These are phyloP conservation scores for Leontocebus nigricollis DNA, from an alignment of 2,797 vertebrate species.

Conservation along the genomic window DNA sequence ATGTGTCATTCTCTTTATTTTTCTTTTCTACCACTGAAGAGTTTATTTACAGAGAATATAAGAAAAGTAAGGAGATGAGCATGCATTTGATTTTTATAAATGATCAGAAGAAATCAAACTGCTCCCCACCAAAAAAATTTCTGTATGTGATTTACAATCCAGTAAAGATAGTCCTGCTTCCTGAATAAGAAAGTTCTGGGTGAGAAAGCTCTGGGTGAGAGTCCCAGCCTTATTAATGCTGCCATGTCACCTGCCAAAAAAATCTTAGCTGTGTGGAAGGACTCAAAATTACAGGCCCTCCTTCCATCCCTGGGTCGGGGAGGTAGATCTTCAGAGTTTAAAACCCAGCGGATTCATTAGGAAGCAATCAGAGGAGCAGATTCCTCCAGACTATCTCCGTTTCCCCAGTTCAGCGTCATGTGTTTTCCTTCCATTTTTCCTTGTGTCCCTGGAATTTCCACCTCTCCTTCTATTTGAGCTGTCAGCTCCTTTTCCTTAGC, in stretches of 20 bases:
- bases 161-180: neutral
- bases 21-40: neutral
- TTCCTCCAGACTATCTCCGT: neutral
- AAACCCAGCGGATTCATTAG: neutral
- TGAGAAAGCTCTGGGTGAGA: neutral
- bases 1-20: neutral
- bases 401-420: neutral
- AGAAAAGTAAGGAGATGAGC: neutral
- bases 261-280: neutral
- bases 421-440: neutral
- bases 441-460: neutral
- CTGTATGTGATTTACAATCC: neutral
- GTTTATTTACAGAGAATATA: neutral
- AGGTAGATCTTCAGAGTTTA: neutral
- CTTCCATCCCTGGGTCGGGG: accelerated
- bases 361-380: neutral
- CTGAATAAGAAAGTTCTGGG: neutral
- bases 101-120: neutral
- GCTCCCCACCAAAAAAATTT: neutral
- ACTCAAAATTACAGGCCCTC: neutral
- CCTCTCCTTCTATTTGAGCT: neutral
- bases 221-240: neutral
- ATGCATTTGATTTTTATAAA: conserved; percentile 15
- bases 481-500: neutral
- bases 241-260: neutral